Base-by-base conservation (phyloP, 2,113 vertebrate species). In the Sapayoa aenigma region DNA sequence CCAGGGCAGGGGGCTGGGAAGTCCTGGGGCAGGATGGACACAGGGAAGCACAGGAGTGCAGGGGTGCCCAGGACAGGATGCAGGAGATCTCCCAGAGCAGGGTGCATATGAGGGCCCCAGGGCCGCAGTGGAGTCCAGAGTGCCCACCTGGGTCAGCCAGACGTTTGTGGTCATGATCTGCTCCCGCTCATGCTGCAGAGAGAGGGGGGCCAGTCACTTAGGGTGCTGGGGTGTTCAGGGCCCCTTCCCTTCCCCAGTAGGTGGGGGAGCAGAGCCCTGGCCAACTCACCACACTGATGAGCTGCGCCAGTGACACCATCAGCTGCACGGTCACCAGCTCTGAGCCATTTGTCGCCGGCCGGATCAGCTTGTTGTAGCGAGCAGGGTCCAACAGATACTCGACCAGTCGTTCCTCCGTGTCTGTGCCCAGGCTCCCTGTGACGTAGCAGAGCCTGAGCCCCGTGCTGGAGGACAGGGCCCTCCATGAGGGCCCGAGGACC, bases 141-240 rank as follows among this genome's bases (percentile, higher is more conserved):
- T 42, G n/a, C 95, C 98, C 84, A 99, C 99, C 99, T 99, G 99
- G 12, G 99, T 99, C 77, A 99, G 97, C 99, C 99, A 99, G 63
- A 99, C 99, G 3, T 99, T 99, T 10, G 99, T 99, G 60, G 99
- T 99, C 99, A 99, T 99, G 97, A 99, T 98, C 98, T 99, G 99
- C 84, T 99, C 99, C 94, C 99, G 95, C 91, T 99, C 99, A 3
- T 99, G 99, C 99, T 99, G 97, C 31, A 82, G 93, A 86, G 73
- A 58, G 84, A 78, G n/a, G 7, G 14, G 35, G 11, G 25, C 4
- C 1, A 4, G 58, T 92, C 31, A 74, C 33, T 39, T 8, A 14
- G 49, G 27, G 6, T 25, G 30, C 41, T 3, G 20, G 24, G 13
- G 50, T 6, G 11, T 16, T 55, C 37, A 39, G 27, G 12, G 1